These are phyloP conservation scores for Paedocypris sp. DNA, from an alignment of 2,113 vertebrate genomes.

Conservation along the genomic window DNA sequence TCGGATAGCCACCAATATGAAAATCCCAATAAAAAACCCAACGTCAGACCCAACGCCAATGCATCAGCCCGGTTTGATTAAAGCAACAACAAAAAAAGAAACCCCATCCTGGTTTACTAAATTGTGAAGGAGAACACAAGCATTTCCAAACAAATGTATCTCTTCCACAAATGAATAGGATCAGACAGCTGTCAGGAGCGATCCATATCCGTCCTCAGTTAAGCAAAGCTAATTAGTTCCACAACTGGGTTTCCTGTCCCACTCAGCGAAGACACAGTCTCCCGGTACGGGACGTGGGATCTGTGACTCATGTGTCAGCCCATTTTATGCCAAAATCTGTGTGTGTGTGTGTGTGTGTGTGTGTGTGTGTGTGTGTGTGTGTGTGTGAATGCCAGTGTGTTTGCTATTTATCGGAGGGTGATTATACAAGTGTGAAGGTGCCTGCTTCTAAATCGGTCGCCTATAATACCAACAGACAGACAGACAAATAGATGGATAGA, in stretches of 20 bases:
- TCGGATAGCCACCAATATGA: no score
- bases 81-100: not conserved
- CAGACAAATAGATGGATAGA: no score
- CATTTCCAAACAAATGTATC: constrained; percentile 47
- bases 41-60: no score
- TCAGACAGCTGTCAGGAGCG: constrained; percentile 58
- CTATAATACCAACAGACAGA: constrained; percentile 19
- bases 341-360: not conserved
- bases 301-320: constrained; percentile 7
- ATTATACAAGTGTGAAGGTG: constrained; percentile 26
- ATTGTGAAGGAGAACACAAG: constrained; percentile 40
- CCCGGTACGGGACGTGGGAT: constrained; percentile 8
- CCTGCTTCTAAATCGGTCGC: constrained; percentile 18
- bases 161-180: constrained; percentile 43
- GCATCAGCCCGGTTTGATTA: not conserved
- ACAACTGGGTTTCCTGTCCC: constrained; percentile 43
- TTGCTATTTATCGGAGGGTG: constrained; percentile 1
- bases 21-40: no score
- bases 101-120: constrained; percentile 5
- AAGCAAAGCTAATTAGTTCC: constrained; percentile 49
- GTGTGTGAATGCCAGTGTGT: not conserved
- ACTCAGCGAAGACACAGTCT: constrained; percentile 15
- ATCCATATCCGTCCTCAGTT: constrained; percentile 51
- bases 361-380: not conserved
- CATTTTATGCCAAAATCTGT: not conserved